Evolutionary conservation across 2,113 vertebrate species (phyloP).

Genomic region (Rhinoderma darwinii): DNA sequence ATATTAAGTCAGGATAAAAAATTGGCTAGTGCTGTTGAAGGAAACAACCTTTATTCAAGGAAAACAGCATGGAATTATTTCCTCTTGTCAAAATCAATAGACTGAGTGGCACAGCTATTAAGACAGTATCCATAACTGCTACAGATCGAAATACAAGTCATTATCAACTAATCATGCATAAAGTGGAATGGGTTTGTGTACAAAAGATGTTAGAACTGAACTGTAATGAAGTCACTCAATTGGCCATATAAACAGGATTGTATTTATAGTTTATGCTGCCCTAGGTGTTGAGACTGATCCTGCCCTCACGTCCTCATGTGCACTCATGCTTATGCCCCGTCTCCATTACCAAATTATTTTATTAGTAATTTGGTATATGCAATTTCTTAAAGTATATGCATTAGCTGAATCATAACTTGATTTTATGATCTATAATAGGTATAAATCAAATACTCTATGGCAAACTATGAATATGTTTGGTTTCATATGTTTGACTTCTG

Average conservation of each 20-base stretch:
- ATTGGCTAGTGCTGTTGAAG: slow-evolving; percentile 20
- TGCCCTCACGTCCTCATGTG: no score
- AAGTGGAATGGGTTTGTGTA: background rate
- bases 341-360: no score
- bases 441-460: no score
- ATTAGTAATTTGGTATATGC: background rate
- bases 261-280: background rate
- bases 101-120: slow-evolving; percentile 26
- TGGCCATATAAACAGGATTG: background rate
- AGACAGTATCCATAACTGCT: slow-evolving; percentile 24
- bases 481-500: no score
- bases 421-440: no score
- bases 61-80: slow-evolving; percentile 41
- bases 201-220: background rate
- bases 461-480: no score
- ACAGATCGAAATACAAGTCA: slow-evolving; percentile 17
- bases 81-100: slow-evolving; percentile 38
- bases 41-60: slow-evolving; percentile 31
- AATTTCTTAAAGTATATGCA: no score
- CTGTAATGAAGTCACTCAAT: background rate
- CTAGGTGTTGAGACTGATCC: background rate
- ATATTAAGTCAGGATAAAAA: slow-evolving; percentile 41
- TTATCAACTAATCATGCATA: slow-evolving; percentile 23
- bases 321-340: no score
- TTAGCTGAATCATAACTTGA: no score